Evolutionary conservation across 2,113 vertebrate genomes (phyloP), one percentile per base, ranked within the genome.

Genomic region (Cyprinodon brontotheroides): DNA sequence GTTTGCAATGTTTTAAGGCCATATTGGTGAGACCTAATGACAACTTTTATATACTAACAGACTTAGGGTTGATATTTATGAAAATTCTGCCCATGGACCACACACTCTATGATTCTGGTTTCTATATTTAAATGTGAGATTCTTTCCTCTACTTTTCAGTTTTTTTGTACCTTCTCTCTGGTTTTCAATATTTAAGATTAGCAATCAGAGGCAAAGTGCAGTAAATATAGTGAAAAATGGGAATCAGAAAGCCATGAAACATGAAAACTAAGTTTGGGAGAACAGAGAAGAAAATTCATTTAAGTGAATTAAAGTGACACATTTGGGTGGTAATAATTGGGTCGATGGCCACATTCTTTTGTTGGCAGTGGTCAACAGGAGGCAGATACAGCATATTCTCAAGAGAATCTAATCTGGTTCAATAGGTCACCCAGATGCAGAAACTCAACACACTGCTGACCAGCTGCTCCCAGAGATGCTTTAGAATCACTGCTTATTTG

Each of bases 181-280:
- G 48, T 69, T 66, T 77, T 89, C 65, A 89, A 89, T 87, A 81
- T 84, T 91, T 90, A 78, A 92, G 60, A 83, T 75, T 70, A 84
- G 75, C 63, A 87, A 73, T 80, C 65, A 11, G 72, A 29, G 50
- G 85, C 73, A 61, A 37, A 68, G 3, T 59, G 60, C 4, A 0
- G 53, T 29, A 29, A 29, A 29, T 29, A 75, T 60, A 69, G 45
- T 64, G 41, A 61, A 71, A 39, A 13, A 59, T 59, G 62, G 40
- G 20, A 47, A 65, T 37, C n/a, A 70, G 45, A 77, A 66, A 63
- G 14, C 20, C n/a, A 53, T 17, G 4, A 6, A 6, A 53, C 2
- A 3, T 57, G 50, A 15, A 72, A 61, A 65, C 65, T 62, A 15
- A 81, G 68, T 72, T 60, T 74, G 47, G 64, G 65, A 80, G 63